Evolutionary conservation across 2,797 vertebrate species (phyloP), one percentile per base, ranked within the genome.

Genomic region (Sebastes variabilis): DNA sequence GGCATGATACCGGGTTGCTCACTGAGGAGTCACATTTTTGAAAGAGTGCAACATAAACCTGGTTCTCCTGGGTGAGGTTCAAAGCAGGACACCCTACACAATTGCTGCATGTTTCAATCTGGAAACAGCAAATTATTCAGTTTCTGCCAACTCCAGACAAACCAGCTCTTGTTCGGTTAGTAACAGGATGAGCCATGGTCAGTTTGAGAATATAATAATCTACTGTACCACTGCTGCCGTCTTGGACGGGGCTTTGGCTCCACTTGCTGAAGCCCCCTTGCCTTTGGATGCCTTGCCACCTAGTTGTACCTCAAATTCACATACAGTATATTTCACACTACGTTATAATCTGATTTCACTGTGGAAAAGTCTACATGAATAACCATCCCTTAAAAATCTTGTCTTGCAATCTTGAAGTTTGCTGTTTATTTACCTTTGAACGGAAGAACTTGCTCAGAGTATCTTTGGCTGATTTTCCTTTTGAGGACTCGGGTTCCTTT

Each of bases 401-500:
- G 24, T 72, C 46, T 75, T 16, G 13, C 8, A 4, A 14, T 34
- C 30, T 64, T 22, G 46, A 10, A 34, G 8, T 61, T 34, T n/a
- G 11, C 5, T 20, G 58, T 67, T 69, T 34, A 11, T 75, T 90
- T 93, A 98, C 98, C 97, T 99, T 99, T 87, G 95, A 88, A 85
- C 95, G 97, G 93, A 99, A 99, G 85, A 99, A 89, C 91, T 95
- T 98, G 84, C 96, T 94, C 90, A 98, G 95, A 42, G 96, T 64
- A 79, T 84, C 94, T 92, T 92, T 96, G 73, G 93, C 75, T 4
- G 90, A 83, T 90, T 94, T 95, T 66, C 83, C 89, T 84, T 94
- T 93, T 77, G 96, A 93, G 79, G 95, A 92, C 61, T 96, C 95
- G 25, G 96, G 79, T 73, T 94, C 79, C 73, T 95, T 95, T 10